A percentile compares a stretch with the other conserved stretches of the same genome.
Evolutionary conservation across 2,797 vertebrate species (phyloP).

Genomic region (Falco biarmicus): DNA sequence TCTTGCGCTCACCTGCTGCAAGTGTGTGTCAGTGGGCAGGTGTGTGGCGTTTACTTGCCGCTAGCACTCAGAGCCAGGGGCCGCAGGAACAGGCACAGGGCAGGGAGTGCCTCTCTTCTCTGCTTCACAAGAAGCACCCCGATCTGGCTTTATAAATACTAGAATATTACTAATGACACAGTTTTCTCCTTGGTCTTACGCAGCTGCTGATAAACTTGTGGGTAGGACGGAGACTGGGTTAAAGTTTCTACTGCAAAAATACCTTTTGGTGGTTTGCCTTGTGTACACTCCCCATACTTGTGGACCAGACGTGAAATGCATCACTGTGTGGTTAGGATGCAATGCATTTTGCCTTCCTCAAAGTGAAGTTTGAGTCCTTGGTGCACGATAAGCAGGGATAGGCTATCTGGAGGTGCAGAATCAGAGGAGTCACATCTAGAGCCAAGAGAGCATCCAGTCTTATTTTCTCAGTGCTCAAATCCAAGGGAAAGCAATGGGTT

Average conservation of each 20-base stretch:
- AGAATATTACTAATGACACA: background rate
- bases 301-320: background rate
- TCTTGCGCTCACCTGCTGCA: background rate
- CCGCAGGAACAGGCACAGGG: background rate
- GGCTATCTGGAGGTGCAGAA: background rate
- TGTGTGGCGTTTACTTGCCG: background rate
- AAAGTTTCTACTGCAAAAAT: background rate
- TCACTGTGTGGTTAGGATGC: background rate
- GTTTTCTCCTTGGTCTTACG: background rate
- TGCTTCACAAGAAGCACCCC: background rate
- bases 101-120: background rate
- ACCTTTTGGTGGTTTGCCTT: background rate
- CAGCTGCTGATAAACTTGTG: background rate
- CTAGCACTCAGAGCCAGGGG: background rate
- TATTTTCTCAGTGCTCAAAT: slow-evolving; percentile 1
- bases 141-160: background rate
- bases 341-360: background rate
- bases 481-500: background rate
- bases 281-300: background rate
- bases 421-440: background rate
- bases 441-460: background rate
- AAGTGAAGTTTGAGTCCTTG: background rate
- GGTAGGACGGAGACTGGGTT: background rate
- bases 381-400: background rate
- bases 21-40: background rate